A percentile compares a stretch with the other conserved stretches of the same genome.
These are phyloP conservation scores for Platalea minor DNA, from an alignment of 2,797 vertebrate species.

Conservation along the genomic window DNA sequence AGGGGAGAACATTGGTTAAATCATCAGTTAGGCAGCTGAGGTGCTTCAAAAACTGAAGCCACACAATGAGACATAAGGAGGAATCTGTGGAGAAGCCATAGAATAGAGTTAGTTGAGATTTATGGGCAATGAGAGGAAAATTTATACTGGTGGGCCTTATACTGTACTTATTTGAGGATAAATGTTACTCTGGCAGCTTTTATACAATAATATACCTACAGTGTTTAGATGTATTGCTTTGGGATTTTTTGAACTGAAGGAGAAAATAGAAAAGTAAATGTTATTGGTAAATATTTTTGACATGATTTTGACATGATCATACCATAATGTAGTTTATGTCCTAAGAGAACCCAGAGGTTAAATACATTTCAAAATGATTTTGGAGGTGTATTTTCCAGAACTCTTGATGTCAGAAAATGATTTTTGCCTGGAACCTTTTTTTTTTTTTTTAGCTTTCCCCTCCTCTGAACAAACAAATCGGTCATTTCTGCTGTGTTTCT, in stretches of 20 bases:
- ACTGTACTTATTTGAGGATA: neutral
- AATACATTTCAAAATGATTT: neutral
- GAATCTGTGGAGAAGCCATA: neutral
- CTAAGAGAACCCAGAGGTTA: neutral
- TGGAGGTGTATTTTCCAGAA: neutral
- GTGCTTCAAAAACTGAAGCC: neutral
- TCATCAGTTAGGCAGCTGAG: neutral
- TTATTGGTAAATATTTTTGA: constrained; percentile 18
- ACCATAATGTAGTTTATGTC: neutral
- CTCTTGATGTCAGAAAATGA: neutral
- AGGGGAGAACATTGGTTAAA: neutral
- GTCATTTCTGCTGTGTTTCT: neutral
- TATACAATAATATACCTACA: neutral
- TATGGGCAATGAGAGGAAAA: neutral
- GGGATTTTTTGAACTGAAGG: neutral
- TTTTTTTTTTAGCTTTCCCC: neutral
- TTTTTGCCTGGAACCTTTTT: neutral
- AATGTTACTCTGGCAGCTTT: neutral
- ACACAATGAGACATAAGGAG: neutral
- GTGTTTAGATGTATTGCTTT: constrained; percentile 2
- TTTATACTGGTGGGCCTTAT: neutral
- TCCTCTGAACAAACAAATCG: neutral
- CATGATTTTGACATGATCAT: neutral
- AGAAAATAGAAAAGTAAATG: constrained; percentile 21
- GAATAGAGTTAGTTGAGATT: neutral